Evolutionary conservation across 2,113 vertebrate genomes (phyloP), one percentile per base, ranked within the genome.

Genomic region (Bos indicus): DNA sequence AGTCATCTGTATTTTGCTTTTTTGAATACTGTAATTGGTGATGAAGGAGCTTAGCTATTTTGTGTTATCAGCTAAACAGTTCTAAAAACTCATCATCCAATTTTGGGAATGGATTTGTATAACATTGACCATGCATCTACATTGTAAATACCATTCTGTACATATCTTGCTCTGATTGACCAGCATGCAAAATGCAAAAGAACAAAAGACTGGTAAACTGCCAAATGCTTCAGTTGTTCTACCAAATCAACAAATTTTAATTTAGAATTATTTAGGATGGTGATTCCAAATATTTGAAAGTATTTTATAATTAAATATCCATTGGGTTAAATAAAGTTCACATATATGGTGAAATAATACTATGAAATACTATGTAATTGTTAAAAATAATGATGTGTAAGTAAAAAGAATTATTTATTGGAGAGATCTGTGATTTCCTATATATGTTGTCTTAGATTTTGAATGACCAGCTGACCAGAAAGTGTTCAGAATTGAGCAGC

Each of bases 401-500:
- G 3, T 93, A 59, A 57, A 91, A 84, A 26, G 40, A 77, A 43
- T 78, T 93, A 51, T 64, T 57, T 90, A 62, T 57, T 64, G 25
- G n/a, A 43, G 46, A 93, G n/a, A 77, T 81, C 48, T 88, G 0
- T 95, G 57, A 80, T n/a, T 71, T 89, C 2, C 77, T 97, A 2
- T 82, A 19, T 95, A 78, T 96, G 48, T 92, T 64, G 16, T 48
- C 64, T 91, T 97, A 99, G 99, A 87, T 67, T 84, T 96, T 99
- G 62, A 99, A 99, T 95, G 94, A 98, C 28, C 94, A 98, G 30
- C 96, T 99, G 95, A 95, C 98, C 64, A 96, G 82, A 57, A 98
- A 99, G 91, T 99, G 98, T 96, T 96, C 98, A 59, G 97, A 99
- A 87, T 98, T 99, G 67, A 99, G 91, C 93, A 95, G 59, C 60